Conservation (phyloP, 2,113 vertebrate species). For the Oryzias curvinotus region DNA sequence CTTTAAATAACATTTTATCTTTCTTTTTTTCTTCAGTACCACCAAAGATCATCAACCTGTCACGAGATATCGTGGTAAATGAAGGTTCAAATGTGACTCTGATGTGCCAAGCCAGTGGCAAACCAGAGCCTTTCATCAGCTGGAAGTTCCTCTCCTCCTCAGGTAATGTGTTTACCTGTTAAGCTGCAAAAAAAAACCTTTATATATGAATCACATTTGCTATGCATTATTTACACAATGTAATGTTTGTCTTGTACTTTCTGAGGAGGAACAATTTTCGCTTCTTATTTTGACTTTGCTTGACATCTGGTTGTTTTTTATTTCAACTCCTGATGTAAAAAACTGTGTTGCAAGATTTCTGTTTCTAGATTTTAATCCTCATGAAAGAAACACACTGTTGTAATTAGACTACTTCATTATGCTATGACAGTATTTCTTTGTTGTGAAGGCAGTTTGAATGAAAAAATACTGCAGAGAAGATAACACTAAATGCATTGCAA, state of each 20-base stretch:
- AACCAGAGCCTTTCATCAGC: conserved; percentile 78
- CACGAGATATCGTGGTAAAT: conserved; percentile 76
- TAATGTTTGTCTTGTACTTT: not conserved
- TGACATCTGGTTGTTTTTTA: not conserved
- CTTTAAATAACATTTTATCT: not conserved
- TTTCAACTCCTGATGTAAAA: no score
- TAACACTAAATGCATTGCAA: no score
- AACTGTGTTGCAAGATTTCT: no score
- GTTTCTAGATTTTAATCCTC: no score
- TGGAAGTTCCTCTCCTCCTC: conserved; percentile 75
- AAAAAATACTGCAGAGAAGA: conserved; percentile 16
- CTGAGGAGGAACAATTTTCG: no score
- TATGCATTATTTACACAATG: not conserved
- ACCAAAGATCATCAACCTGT: conserved; percentile 79
- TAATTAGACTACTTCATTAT: conserved; percentile 66
- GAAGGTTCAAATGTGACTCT: conserved; percentile 81
- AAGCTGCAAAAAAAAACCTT: not conserved
- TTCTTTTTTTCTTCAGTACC: conserved; percentile 68
- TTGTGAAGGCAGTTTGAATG: conserved; percentile 50
- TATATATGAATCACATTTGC: not conserved
- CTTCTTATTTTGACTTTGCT: not conserved
- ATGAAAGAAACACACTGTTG: conserved; percentile 28
- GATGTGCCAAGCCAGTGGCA: conserved; percentile 79
- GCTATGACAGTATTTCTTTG: conserved; percentile 58
- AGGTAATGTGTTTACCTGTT: conserved; percentile 59